Conservation (phyloP, 2,797 vertebrate species). For the Epinephelus coioides region DNA sequence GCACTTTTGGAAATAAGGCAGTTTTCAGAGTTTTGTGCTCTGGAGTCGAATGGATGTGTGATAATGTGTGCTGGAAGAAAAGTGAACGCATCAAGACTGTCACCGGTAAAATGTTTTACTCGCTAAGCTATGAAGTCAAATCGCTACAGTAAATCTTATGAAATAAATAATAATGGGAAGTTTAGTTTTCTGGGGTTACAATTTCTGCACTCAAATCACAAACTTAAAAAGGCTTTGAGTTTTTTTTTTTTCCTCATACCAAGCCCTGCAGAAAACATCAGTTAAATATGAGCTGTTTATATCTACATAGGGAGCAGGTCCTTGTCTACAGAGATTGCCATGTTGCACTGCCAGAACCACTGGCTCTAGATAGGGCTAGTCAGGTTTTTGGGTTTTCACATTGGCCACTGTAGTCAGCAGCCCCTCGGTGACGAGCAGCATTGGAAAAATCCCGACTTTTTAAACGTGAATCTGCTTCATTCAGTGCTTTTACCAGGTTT, state of each 20-base stretch:
- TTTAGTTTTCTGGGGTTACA: background rate
- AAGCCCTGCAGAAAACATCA: too few species aligned
- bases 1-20: conserved; percentile 30
- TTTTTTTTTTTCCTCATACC: background rate
- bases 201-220: background rate
- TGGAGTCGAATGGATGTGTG: conserved; percentile 28
- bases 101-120: background rate
- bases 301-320: too few species aligned
- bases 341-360: too few species aligned
- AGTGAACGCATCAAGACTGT: conserved; percentile 14
- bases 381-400: too few species aligned
- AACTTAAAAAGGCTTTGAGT: background rate
- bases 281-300: background rate
- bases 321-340: too few species aligned
- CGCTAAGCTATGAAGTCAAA: conserved; percentile 3
- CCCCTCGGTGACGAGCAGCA: too few species aligned
- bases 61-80: conserved; percentile 6
- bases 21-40: conserved; percentile 15
- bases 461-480: too few species aligned
- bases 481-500: too few species aligned
- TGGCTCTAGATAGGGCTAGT: too few species aligned
- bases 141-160: background rate
- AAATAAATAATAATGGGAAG: background rate
- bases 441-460: too few species aligned
- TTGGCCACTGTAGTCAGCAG: too few species aligned